Base-by-base conservation (phyloP, 1,140 invertebrate species). In the Meloidogyne floridensis region DNA sequence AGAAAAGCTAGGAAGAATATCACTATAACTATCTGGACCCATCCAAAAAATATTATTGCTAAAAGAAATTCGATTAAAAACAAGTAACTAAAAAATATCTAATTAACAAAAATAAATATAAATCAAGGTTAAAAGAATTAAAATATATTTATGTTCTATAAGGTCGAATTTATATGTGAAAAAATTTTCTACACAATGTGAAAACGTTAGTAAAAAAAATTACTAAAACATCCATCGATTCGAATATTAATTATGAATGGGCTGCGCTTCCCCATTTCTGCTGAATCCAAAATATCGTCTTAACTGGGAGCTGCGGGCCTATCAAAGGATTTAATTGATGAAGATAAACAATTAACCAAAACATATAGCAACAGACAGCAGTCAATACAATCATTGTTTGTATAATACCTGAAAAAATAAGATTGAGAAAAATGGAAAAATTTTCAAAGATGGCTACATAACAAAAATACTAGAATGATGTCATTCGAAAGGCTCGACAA, bases 371-470 rank as follows among this genome's bases (percentile, higher is more conserved):
- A 83, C 88, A 89, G 51, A 89, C 89, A 51, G 88, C 89, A 13
- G 88, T 89, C 71, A 89, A 81, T 20, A 89, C 83, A 51, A 89
- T 89, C 88, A 89, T 89, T 20, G 88, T 88, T 82, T 89, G 88
- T 54, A 90, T 86, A 81, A 89, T 89, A 42, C 88, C 88, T 89
- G 77, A n/a, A n/a, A n/a, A n/a, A n/a, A n/a, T n/a, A n/a, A n/a
- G n/a, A n/a, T n/a, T n/a, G n/a, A 56, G 42, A 73, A 43, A 3
- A 10, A 47, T 47, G 47, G 47, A 5, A 47, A 47, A 6, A 47
- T 47, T 8, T 47, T 32, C 32, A 32, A 32, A 32, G 1, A 32
- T 32, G 32, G 32, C 1, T 32, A 32, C 32, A 32, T 0, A 20
- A 20, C 1, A 20, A 20, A 20, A 20, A 20, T 20, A 20, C 20